Base-by-base conservation (phyloP, 1,140 invertebrate genomes). In the fruit fly (Drosophila melanogaster) region DNA sequence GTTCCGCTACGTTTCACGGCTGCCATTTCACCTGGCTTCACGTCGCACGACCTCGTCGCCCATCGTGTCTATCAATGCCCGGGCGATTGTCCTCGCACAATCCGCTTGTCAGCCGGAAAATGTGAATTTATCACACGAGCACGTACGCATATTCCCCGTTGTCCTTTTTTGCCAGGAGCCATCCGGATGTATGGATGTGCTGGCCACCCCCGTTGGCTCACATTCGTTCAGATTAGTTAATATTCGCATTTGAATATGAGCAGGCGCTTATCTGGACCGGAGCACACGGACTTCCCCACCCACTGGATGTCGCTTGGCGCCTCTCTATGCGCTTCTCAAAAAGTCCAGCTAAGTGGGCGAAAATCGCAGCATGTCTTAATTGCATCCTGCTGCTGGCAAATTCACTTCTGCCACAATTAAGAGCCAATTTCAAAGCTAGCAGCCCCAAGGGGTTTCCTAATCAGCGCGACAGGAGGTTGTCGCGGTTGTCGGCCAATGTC, bases 41-140 rank as follows among this genome's bases (percentile, higher is more conserved):
- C 44, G n/a, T 37, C 40, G 26, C 33, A 22, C 8, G 41, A 8
- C 40, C 56, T 19, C 75, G 22, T 37, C 46, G 7, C 43, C 43
- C 43, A 22, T 30, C 69, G 55, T 76, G 80, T 84, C 80, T 84
- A 84, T 84, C 80, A 84, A 84, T 83, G 79, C 70, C 56, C 60
- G 8, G 19, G 53, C 79, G 78, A 81, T 81, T 81, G 79, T 81
- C 74, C 77, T 71, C 60, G 24, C 74, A 51, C 30, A 30, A 30
- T 17, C 56, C 41, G 49, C 77, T 43, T 86, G 58, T 69, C 75
- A 87, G 83, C 74, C 83, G 83, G 83, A 87, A 87, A 87, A 87
- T 87, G 84, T 89, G 83, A 87, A 87, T 87, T 87, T 87, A 87
- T 87, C 83, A 87, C 83, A 87, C 83, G 83, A 87, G 83, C 83